Evolutionary conservation across 2,113 vertebrate species (phyloP).

Genomic region (Gobio gobio): DNA sequence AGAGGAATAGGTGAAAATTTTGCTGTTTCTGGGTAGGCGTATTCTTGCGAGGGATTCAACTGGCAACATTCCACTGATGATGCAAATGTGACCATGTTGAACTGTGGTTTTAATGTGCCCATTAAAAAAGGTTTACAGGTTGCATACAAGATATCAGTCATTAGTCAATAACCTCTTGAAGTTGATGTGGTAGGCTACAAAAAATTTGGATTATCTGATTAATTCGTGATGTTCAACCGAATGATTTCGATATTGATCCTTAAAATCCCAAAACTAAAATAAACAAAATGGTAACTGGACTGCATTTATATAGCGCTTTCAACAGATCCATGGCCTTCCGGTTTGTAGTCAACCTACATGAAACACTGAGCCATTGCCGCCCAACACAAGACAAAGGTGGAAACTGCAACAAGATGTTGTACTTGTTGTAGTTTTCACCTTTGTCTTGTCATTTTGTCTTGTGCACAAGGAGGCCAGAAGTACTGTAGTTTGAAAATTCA

Average conservation of each 20-base stretch:
- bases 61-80: neutral
- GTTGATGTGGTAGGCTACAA: neutral
- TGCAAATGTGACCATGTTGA: neutral
- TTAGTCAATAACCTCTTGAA: neutral
- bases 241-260: neutral
- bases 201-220: neutral
- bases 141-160: neutral
- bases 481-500: no score
- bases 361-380: no score
- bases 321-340: no score
- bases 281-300: no score
- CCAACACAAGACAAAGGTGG: no score
- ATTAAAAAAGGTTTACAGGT: neutral
- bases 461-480: no score
- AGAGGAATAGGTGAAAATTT: neutral
- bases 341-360: no score
- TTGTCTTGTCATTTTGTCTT: no score
- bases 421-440: no score
- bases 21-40: slow-evolving; percentile 9
- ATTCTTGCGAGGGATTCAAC: neutral
- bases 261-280: neutral
- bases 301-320: no score
- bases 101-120: no score
- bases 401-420: no score
- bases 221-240: neutral